Evolutionary conservation across 2,888 invertebrate genomes (phyloP).

Genomic region (Dorcus parallelipipedus): DNA sequence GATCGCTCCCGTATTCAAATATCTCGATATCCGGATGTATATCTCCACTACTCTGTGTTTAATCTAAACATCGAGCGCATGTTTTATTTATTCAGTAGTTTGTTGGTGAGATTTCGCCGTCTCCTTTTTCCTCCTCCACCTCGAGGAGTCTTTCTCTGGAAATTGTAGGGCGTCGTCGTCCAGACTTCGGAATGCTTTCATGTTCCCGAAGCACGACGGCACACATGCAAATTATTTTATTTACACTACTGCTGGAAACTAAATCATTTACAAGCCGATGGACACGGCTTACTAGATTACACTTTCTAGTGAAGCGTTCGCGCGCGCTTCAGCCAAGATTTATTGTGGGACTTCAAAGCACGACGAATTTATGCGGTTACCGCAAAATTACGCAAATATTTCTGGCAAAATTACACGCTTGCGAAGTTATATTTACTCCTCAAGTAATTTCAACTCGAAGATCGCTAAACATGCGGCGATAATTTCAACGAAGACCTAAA

Average conservation of each 20-base stretch:
- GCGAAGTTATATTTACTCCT: no score
- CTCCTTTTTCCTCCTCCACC: not conserved
- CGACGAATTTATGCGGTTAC: slow-evolving; percentile 6
- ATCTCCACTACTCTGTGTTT: not conserved
- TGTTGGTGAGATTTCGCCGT: not conserved
- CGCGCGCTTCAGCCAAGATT: not conserved
- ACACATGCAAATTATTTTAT: not conserved
- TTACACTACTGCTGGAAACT: not conserved
- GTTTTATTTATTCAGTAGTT: slow-evolving; percentile 2
- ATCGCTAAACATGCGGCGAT: no score
- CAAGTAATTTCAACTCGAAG: no score
- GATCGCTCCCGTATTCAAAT: slow-evolving; percentile 19
- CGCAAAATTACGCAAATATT: not conserved
- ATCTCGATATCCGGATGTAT: slow-evolving; percentile 1
- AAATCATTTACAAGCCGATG: not conserved
- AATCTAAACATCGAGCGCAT: not conserved
- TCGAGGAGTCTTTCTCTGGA: not conserved
- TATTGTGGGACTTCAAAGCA: not conserved
- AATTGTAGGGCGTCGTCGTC: not conserved
- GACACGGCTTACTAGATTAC: not conserved
- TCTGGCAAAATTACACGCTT: no score
- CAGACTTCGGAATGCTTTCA: slow-evolving; percentile 1
- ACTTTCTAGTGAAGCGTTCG: not conserved
- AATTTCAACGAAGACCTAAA: no score
- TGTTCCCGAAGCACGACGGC: not conserved